These are phyloP conservation scores for Trypoxylus dichotomus DNA, from an alignment of 1,140 invertebrate species.

Conservation along the genomic window DNA sequence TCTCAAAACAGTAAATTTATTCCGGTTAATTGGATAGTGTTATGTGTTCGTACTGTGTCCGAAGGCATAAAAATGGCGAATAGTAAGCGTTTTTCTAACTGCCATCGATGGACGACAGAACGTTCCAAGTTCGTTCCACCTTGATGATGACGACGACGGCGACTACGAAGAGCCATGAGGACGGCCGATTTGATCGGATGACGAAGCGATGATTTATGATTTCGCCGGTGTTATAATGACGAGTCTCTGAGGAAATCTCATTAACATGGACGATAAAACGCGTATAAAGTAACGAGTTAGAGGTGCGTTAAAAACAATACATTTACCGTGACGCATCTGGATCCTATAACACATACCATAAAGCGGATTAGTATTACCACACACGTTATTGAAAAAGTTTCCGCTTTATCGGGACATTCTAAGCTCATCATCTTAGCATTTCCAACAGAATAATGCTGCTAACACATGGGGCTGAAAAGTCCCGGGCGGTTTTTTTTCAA, in stretches of 20 bases:
- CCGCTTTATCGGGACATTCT: too few relatives aligned
- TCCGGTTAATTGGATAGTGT: constrained; percentile 25
- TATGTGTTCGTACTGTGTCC: constrained; percentile 18
- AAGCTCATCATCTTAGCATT: too few relatives aligned
- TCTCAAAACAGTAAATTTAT: constrained; percentile 25
- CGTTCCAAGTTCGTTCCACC: constrained; percentile 6
- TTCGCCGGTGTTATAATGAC: not conserved
- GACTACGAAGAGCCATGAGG: not conserved
- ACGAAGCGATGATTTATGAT: constrained; percentile 8
- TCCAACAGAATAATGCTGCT: too few relatives aligned
- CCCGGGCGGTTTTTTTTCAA: too few relatives aligned
- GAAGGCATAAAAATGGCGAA: constrained; percentile 17
- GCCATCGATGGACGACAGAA: not conserved
- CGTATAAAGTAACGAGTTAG: not conserved
- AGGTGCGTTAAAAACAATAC: too few relatives aligned
- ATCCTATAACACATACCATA: too few relatives aligned
- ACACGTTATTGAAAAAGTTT: too few relatives aligned
- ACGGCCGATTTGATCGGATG: not conserved
- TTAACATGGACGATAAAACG: not conserved
- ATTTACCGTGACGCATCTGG: too few relatives aligned
- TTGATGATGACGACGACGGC: not conserved
- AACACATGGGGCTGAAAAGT: too few relatives aligned
- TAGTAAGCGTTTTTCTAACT: not conserved
- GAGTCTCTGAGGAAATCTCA: not conserved
- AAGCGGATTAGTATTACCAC: too few relatives aligned